Evolutionary conservation across 2,797 vertebrate species (phyloP).

Genomic region (Epinephelus malabaricus): DNA sequence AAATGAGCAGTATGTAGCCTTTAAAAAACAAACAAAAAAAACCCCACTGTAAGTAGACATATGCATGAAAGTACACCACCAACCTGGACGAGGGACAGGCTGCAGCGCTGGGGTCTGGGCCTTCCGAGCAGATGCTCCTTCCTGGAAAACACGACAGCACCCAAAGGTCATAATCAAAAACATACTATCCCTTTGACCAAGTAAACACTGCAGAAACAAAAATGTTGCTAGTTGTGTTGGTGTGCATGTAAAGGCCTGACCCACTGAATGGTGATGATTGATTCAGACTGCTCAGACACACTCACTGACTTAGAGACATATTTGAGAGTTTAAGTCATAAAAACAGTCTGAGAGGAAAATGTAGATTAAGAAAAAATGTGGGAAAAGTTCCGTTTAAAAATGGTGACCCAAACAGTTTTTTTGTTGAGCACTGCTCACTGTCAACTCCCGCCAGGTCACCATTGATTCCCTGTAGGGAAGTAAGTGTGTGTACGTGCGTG

Average conservation of each 20-base stretch:
- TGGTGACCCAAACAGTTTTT: background rate
- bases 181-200: background rate
- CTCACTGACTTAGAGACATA: no score
- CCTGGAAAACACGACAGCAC: slow-evolving; percentile 83
- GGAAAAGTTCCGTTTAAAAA: background rate
- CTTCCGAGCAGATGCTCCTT: slow-evolving; percentile 98
- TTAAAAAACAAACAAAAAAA: background rate
- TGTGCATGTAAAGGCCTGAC: no score
- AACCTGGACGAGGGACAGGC: slow-evolving; percentile 97
- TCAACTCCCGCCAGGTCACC: background rate
- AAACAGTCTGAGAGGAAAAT: background rate
- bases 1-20: background rate
- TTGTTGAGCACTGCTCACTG: background rate
- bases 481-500: background rate
- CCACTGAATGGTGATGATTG: no score
- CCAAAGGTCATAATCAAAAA: background rate
- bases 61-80: slow-evolving; percentile 5
- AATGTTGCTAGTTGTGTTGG: no score
- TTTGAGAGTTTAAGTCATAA: no score
- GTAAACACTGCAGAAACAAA: no score
- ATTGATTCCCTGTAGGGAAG: background rate
- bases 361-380: background rate
- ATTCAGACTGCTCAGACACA: no score
- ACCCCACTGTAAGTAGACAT: background rate
- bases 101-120: slow-evolving; percentile 95